Percentiles rank a stretch among this genome's conserved stretches.
These are phyloP conservation scores for Notocelia uddmanniana DNA, from an alignment of 2,888 invertebrate genomes.

Conservation along the genomic window DNA sequence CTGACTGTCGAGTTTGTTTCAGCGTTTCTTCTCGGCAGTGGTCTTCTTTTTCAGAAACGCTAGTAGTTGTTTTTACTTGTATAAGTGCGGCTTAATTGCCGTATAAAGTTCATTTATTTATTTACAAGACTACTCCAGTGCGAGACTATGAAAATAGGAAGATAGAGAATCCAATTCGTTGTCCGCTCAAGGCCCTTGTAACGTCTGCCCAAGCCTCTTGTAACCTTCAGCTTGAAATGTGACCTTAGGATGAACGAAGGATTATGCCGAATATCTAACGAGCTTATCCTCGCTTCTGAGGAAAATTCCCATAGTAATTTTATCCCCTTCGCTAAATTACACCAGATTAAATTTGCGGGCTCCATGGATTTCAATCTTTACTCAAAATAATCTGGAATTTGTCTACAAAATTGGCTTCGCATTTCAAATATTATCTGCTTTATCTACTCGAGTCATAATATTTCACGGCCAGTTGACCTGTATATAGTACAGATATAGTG, in stretches of 20 bases:
- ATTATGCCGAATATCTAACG: conserved; percentile 31
- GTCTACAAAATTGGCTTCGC: conserved; percentile 20
- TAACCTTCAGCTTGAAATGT: conserved; percentile 32
- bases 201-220: too few relatives aligned
- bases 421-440: conserved; percentile 8
- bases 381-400: conserved; percentile 24
- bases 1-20: too few relatives aligned
- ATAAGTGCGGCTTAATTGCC: too few relatives aligned
- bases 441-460: conserved; percentile 1
- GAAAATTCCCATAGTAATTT: conserved; percentile 35
- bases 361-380: conserved; percentile 34
- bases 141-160: neutral
- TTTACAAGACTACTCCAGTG: neutral
- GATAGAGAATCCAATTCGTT: neutral
- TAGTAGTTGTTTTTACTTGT: too few relatives aligned
- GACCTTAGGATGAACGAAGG: conserved; percentile 32
- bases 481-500: conserved; percentile 19
- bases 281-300: conserved; percentile 23
- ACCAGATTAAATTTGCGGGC: conserved; percentile 36
- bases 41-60: too few relatives aligned
- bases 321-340: conserved; percentile 36
- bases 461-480: conserved; percentile 16
- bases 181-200: neutral
- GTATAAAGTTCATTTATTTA: too few relatives aligned
- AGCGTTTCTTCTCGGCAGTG: too few relatives aligned